These are phyloP conservation scores for Pterophyllum scalare DNA, from an alignment of 2,113 vertebrate species.

Conservation along the genomic window DNA sequence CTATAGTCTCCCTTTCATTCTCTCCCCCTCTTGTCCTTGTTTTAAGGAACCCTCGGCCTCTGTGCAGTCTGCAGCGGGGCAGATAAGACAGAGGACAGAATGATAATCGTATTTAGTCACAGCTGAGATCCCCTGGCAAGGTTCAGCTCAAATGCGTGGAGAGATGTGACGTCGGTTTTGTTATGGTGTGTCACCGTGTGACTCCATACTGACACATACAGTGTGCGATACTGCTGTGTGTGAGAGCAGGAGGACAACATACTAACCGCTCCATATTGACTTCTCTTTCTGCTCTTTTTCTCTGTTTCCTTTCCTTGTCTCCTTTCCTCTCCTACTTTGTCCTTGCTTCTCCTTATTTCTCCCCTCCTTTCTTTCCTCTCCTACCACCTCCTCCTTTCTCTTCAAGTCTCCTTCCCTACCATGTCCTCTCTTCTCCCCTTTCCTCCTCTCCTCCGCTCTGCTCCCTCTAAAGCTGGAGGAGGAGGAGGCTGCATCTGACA, in stretches of 20 bases:
- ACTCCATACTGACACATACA: constrained; percentile 16
- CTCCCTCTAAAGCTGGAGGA: constrained; percentile 20
- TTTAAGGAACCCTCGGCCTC: constrained; percentile 57
- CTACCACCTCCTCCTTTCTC: not conserved
- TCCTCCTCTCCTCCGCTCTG: not conserved
- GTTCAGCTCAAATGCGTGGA: constrained; percentile 17
- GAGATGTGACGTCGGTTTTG: constrained; percentile 15
- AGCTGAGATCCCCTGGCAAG: constrained; percentile 36
- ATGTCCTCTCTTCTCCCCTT: not conserved
- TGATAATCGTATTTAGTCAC: constrained; percentile 65
- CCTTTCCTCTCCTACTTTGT: not conserved
- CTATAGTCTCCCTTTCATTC: constrained; percentile 32
- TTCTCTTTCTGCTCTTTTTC: not conserved
- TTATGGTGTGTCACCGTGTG: constrained; percentile 42
- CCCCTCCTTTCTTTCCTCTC: not conserved
- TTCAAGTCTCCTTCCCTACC: not conserved
- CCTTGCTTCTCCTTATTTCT: not conserved
- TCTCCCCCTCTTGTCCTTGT: constrained; percentile 63
- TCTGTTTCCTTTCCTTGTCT: not conserved
- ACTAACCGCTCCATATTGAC: not conserved
- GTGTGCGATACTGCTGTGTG: not conserved
- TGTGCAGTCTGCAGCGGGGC: constrained; percentile 57
- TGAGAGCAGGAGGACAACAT: not conserved
- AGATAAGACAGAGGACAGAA: constrained; percentile 70
- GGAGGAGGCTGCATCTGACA: constrained; percentile 57